Base-by-base conservation (phyloP, 2,797 vertebrate species). In the Molossus alvarezi region DNA sequence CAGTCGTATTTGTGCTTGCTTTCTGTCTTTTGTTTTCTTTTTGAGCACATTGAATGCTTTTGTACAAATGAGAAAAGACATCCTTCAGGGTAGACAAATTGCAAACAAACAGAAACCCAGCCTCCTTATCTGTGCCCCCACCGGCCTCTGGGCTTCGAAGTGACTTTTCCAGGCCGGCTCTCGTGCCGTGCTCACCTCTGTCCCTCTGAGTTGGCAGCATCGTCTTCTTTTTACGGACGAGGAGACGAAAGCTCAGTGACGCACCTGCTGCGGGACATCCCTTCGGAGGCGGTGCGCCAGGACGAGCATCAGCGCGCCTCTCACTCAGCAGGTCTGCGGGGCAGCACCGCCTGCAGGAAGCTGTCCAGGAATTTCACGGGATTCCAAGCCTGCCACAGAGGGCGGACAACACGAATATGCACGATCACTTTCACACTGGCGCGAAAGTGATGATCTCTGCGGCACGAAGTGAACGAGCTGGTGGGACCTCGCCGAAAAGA, bases 361-460 rank as follows among this genome's bases (percentile, higher is more conserved):
- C 11, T 20, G 21, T 79, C 53, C 14, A 8, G 12, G 55, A 45
- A 60, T 73, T 45, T 33, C 73, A 20, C 51, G 23, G 17, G 81
- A 11, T 67, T 76, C 79, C 27, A 62, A 37, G 64, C n/a, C 25
- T 20, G 6, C 33, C 33, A 0, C 5, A 62, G 64, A 95, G 57
- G 53, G 33, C 51, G 27, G 65, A n/a, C 67, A 75, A 62, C 9
- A 57, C 69, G 79, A 81, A 77, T 91, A 91, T 21, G 83, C 45
- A 87, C 51, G 62, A 27, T 89, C 29, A 88, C 95, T 92, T 96
- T 76, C 41, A 82, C 57, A 90, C 69, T 53, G 53, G 75, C 48
- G 81, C 29, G 85, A 18, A 95, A 48, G 37, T 53, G 27, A 48
- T 48, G 2, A n/a, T 67, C 9, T 92, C 62, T 82, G 48, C 25